phyloP scores from a whole-genome alignment of 2,113 vertebrate genomes.

The Oenanthe melanoleuca region DNA sequence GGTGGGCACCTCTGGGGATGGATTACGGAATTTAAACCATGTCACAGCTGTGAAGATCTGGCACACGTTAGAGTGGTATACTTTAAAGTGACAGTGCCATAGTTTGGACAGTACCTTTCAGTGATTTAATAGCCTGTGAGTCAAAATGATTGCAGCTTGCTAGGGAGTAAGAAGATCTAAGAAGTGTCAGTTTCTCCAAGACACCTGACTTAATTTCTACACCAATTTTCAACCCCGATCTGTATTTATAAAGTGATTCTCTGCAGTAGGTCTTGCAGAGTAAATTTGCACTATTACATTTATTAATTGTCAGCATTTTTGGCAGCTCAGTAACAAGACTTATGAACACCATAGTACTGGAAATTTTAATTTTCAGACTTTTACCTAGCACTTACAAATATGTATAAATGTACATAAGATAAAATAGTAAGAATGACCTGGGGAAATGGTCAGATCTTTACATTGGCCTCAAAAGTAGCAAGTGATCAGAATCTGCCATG shows the following conservation, averaged over 20 bases:
- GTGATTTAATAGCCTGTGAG: constrained; percentile 84
- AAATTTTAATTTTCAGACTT: constrained; percentile 80
- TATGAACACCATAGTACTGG: constrained; percentile 78
- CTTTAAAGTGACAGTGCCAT: constrained; percentile 82
- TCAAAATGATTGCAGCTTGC: constrained; percentile 77
- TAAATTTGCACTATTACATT: constrained; percentile 83
- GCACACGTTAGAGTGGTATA: constrained; percentile 81
- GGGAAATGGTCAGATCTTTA: constrained; percentile 77
- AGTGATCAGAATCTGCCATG: constrained; percentile 76
- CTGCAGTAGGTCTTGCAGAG: constrained; percentile 73
- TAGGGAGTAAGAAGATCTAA: constrained; percentile 75
- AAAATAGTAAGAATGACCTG: constrained; percentile 77
- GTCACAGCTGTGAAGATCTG: constrained; percentile 87
- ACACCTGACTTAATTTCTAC: constrained; percentile 65
- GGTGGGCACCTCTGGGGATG: constrained; percentile 88
- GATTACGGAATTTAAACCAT: constrained; percentile 87
- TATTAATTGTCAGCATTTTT: constrained; percentile 78
- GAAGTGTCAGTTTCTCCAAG: constrained; percentile 78
- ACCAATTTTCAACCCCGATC: constrained; percentile 69
- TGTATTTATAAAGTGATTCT: constrained; percentile 75
- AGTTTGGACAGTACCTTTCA: constrained; percentile 86
- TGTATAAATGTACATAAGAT: constrained; percentile 83
- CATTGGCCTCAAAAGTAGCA: constrained; percentile 78
- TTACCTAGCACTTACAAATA: constrained; percentile 83
- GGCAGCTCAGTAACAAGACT: constrained; percentile 81